Conservation (phyloP, 1,140 invertebrate genomes). For the Colletes gigas region DNA sequence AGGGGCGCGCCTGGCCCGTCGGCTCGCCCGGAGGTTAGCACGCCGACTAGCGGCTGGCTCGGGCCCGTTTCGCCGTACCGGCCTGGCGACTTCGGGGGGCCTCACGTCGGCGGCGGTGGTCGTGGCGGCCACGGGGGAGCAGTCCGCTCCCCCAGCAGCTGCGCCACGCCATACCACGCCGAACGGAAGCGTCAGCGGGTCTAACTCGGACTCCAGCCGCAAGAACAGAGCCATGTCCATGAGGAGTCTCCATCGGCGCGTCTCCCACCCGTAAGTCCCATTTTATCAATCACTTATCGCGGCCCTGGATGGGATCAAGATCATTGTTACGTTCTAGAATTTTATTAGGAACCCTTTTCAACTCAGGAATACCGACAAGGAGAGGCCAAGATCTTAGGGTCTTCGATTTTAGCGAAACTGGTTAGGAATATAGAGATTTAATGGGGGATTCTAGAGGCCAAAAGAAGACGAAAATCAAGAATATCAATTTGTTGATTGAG, state of each 20-base stretch:
- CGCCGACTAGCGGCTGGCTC: slow-evolving; percentile 72
- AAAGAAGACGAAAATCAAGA: too few species aligned
- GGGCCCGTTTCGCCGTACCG: slow-evolving; percentile 73
- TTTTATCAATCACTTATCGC: neutral
- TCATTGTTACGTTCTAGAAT: too few species aligned
- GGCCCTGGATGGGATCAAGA: too few species aligned
- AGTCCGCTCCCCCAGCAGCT: slow-evolving; percentile 59
- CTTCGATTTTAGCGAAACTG: too few species aligned
- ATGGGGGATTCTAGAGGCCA: too few species aligned
- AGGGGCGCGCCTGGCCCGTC: slow-evolving; percentile 79
- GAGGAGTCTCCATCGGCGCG: slow-evolving; percentile 78
- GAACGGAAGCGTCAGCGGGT: slow-evolving; percentile 54
- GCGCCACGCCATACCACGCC: slow-evolving; percentile 59
- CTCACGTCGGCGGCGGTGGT: slow-evolving; percentile 64
- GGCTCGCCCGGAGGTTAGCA: slow-evolving; percentile 78
- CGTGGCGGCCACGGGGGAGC: slow-evolving; percentile 65
- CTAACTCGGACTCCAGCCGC: slow-evolving; percentile 61
- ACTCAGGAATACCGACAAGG: too few species aligned
- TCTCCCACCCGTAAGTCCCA: slow-evolving; percentile 79
- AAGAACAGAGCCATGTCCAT: slow-evolving; percentile 76
- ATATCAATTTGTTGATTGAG: too few species aligned
- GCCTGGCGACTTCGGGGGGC: slow-evolving; percentile 71
- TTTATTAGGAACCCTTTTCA: too few species aligned
- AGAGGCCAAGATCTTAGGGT: too few species aligned
- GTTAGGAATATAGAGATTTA: too few species aligned